phyloP scores from a whole-genome alignment of 2,113 vertebrate species.

The Bos indicus region DNA sequence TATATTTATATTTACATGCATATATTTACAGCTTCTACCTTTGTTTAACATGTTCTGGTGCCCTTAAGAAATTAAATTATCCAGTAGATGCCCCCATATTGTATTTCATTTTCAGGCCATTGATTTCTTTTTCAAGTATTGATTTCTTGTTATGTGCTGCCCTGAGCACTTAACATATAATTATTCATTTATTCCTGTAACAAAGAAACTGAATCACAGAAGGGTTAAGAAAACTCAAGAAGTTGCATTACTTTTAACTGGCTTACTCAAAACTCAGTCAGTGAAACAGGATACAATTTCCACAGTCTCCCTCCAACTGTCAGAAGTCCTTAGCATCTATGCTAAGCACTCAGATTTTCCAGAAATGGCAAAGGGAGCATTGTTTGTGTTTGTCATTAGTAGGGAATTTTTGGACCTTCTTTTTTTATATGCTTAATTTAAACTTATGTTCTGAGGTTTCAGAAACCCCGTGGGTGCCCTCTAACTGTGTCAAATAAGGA shows the following conservation, averaged over 20 bases:
- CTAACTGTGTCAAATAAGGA: neutral
- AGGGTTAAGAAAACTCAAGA: neutral
- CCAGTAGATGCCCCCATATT: neutral
- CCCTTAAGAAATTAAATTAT: neutral
- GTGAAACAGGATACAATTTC: neutral
- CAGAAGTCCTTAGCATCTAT: neutral
- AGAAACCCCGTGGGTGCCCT: neutral
- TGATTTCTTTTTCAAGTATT: neutral
- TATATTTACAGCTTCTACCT: too few species aligned
- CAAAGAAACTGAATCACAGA: neutral
- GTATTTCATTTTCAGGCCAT: conserved; percentile 5
- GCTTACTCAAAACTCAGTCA: neutral
- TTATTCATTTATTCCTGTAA: neutral
- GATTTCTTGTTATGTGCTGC: neutral
- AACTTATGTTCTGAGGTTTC: neutral
- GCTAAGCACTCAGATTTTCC: neutral
- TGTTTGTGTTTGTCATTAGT: neutral
- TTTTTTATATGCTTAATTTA: neutral
- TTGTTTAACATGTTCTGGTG: neutral
- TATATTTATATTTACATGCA: too few species aligned
- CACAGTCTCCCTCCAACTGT: neutral
- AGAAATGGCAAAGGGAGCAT: neutral
- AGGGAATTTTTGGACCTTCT: neutral
- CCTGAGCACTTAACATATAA: neutral
- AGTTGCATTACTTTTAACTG: neutral